Evolutionary conservation across 92 coral and sea anemone species (phyloP), one percentile per base, ranked within the genome.

Genomic region (Paramuricea clavata): DNA sequence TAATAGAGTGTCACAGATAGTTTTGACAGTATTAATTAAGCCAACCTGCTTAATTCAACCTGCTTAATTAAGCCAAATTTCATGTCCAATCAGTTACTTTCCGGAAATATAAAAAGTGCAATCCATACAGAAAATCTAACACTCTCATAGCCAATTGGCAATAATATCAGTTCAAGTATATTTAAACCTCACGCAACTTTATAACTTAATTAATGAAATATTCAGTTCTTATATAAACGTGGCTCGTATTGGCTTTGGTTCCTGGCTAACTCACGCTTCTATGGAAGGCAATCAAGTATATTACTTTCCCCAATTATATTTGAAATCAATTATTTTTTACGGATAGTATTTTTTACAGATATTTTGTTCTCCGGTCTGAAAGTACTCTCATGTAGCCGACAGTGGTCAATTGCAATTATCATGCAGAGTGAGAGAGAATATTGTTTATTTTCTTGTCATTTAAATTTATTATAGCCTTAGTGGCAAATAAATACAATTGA

Each of bases 321-420:
- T n/a, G n/a, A n/a, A n/a, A n/a, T n/a, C n/a, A n/a, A n/a, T n/a
- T n/a, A n/a, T n/a, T n/a, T n/a, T n/a, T n/a, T n/a, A n/a, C n/a
- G n/a, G n/a, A n/a, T n/a, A n/a, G n/a, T n/a, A n/a, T n/a, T n/a
- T n/a, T 54, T 59, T 16, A 26, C 15, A 9, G 19, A n/a, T 11
- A 3, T 50, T 44, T 83, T 83, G 54, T 35, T 22, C 10, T 74
- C 77, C 93, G 98, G 44, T 94, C 83, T 76, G 67, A 93, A 22
- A n/a, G n/a, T 88, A 91, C 87, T 94, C 97, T 76, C 84, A 4
- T 39, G 10, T 39, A 39, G 44, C n/a, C n/a, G n/a, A n/a, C n/a
- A n/a, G n/a, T n/a, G n/a, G n/a, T n/a, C n/a, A n/a, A n/a, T n/a
- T n/a, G n/a, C n/a, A n/a, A n/a, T n/a, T n/a, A n/a, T n/a, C n/a